Conservation (phyloP, 2,113 vertebrate species). For the Leptodactylus fuscus region DNA sequence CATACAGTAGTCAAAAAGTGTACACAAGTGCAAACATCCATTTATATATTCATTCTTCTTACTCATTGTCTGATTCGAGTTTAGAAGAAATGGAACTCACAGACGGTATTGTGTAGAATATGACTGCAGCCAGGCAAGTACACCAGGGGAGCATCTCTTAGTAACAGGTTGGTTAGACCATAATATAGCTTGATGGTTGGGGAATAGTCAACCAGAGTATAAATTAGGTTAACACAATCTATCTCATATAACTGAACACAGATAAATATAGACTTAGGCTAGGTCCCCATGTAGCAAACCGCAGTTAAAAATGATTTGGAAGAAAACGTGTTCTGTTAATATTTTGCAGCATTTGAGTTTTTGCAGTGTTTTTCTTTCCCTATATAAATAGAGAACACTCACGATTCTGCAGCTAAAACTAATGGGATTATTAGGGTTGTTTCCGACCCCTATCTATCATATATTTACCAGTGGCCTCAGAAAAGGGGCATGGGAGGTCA, state of each 20-base stretch:
- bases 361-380: too few species aligned
- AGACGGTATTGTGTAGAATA: neutral
- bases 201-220: slow-evolving; percentile 2
- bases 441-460: too few species aligned
- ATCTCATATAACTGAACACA: neutral
- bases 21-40: neutral
- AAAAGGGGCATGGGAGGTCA: too few species aligned
- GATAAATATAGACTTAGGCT: neutral
- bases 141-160: neutral
- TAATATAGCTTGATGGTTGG: neutral
- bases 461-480: too few species aligned
- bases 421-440: too few species aligned
- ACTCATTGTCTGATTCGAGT: neutral
- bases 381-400: too few species aligned
- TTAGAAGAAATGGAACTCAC: neutral
- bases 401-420: too few species aligned
- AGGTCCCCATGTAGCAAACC: too few species aligned
- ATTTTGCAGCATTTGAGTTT: too few species aligned
- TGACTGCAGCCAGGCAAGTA: neutral
- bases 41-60: neutral
- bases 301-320: too few species aligned
- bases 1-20: neutral
- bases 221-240: neutral
- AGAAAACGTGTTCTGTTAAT: too few species aligned
- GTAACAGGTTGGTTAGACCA: neutral